Evolutionary conservation across 2,888 invertebrate species (phyloP), one percentile per base, ranked within the genome.

Genomic region (Mesorhabditis spiculigera): DNA sequence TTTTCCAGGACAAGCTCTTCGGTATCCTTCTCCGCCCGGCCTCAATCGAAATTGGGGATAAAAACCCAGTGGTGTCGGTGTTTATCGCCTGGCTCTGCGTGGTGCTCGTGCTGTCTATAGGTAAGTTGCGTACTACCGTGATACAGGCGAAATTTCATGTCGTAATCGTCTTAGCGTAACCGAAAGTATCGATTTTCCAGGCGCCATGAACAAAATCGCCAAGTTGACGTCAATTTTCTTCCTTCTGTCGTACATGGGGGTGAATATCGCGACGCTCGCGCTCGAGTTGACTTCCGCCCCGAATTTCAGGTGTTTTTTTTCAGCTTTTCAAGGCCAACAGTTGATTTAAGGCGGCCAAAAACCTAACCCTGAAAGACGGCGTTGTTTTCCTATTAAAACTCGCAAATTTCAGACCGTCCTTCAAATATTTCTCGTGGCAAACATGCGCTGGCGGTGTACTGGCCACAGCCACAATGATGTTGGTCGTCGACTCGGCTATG

Each of bases 201-300:
- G 94, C 64, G 94, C 95, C 0, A 89, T 98, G 76, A 98, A 98
- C 87, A 90, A 91, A 10, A 98, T 98, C 78, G 98, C 98, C 5
- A 93, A 93, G 86, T 91, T 95, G 63, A 95, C 96, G 85, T 95
- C 97, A 0, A 95, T 98, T 63, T 90, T 98, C 69, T 98, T 98
- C 88, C 90, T 98, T 85, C 90, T 97, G 8, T 94, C 95, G 69
- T 99, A 99, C 87, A 91, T 95, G 85, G 93, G 96, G 0, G 93
- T 94, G 45, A 98, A 98, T 88, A 88, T 98, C 71, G 95, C 97
- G 0, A 97, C 97, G 85, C 89, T 98, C 69, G 95, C 95, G 0
- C 89, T 98, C 70, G 96, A 98, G 86, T 88, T 98, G 43, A 96
- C 98, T 0, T 95, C 95, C 43, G 97, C 98, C 4, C 97, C 98